Conservation (phyloP, 1,140 invertebrate species). For the Caenorhabditis inopinata region DNA sequence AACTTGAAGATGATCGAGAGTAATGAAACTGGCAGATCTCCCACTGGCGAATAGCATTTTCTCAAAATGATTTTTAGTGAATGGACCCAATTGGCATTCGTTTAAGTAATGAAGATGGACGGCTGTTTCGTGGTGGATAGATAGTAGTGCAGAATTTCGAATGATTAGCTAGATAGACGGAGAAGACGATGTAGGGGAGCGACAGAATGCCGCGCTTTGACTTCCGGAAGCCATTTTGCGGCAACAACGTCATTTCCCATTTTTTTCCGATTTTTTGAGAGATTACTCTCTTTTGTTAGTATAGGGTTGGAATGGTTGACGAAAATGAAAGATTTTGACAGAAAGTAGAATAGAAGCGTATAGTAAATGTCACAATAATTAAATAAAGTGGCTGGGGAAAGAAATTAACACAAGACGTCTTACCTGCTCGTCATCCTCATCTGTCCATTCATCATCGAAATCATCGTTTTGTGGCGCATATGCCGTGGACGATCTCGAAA, state of each 20-base stretch:
- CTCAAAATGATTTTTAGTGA: too few species aligned
- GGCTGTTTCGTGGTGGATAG: too few species aligned
- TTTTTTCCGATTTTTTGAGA: background rate
- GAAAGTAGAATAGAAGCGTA: too few species aligned
- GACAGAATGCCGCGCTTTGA: background rate
- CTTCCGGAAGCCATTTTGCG: background rate
- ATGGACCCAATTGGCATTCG: too few species aligned
- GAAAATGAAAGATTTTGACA: too few species aligned
- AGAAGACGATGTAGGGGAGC: background rate
- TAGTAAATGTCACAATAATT: too few species aligned
- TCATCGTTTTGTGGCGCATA: conserved; percentile 54
- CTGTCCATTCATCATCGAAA: conserved; percentile 65
- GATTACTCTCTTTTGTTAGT: too few species aligned
- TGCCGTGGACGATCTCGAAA: background rate
- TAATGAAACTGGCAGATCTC: conserved; percentile 42
- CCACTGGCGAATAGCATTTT: conserved; percentile 47
- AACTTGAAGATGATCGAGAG: conserved; percentile 31
- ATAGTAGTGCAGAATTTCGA: conserved; percentile 20
- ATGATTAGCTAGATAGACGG: background rate
- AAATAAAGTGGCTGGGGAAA: too few species aligned
- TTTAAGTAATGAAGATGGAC: too few species aligned
- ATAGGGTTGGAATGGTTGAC: too few species aligned
- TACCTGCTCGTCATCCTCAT: conserved; percentile 61
- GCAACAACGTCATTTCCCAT: too few species aligned
- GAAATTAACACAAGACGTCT: background rate